These are phyloP conservation scores for Trematomus bernacchii DNA, from an alignment of 2,797 vertebrate species.

Conservation along the genomic window DNA sequence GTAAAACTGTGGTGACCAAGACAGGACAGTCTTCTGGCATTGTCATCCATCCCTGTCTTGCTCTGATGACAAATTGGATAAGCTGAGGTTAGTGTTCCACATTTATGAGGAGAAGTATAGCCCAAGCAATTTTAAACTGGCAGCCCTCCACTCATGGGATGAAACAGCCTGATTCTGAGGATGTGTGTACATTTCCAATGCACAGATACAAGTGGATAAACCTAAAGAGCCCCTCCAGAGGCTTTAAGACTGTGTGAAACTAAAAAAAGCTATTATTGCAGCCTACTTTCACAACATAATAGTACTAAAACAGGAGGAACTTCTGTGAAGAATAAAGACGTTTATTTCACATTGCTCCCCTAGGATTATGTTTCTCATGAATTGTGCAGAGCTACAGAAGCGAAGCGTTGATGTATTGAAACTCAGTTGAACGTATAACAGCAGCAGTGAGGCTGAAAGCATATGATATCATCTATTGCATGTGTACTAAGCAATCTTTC, in stretches of 20 bases:
- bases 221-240: not conserved
- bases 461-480: conserved; percentile 3
- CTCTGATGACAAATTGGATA: not conserved
- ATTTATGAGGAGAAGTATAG: conserved; percentile 22
- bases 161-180: not conserved
- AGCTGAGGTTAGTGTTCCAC: not conserved
- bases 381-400: conserved; percentile 3
- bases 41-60: not conserved
- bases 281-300: conserved; percentile 4
- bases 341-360: conserved; percentile 8
- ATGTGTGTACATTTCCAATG: not conserved
- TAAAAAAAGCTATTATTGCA: not conserved
- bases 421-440: conserved; percentile 13
- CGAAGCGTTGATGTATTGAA: not conserved
- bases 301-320: conserved; percentile 9
- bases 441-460: conserved; percentile 19
- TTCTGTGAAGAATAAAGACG: conserved; percentile 15
- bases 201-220: not conserved
- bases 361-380: not conserved
- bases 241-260: conserved; percentile 7
- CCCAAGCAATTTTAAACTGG: not conserved
- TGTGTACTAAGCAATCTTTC: conserved; percentile 22
- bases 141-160: not conserved
- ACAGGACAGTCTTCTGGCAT: not conserved
- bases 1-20: not conserved